Evolutionary conservation across 2,113 vertebrate genomes (phyloP).

Genomic region (Herpailurus yagouaroundi): DNA sequence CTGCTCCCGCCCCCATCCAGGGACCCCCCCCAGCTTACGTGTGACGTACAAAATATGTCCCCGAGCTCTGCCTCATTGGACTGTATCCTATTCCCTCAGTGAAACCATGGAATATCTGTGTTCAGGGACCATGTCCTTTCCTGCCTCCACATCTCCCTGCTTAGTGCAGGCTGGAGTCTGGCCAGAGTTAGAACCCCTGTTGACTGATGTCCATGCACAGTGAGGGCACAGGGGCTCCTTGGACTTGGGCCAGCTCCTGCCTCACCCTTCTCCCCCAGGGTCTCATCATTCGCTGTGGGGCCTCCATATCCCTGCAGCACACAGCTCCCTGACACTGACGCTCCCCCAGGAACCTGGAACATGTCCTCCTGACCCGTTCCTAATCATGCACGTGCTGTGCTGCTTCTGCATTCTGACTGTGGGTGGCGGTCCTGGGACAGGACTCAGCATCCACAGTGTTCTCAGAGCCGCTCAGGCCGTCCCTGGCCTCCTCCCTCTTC

Average conservation of each 20-base stretch:
- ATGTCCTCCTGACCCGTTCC: background rate
- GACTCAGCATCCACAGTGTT: background rate
- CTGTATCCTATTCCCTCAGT: background rate
- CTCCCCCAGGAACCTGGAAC: background rate
- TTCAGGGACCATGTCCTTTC: background rate
- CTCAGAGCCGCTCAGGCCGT: background rate
- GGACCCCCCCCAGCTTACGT: too few species aligned
- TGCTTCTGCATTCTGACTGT: background rate
- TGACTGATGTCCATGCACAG: accelerated
- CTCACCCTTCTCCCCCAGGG: background rate
- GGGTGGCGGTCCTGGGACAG: accelerated
- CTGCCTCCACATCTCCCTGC: background rate
- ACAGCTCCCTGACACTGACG: background rate
- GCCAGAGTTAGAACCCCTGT: background rate
- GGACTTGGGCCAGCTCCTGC: background rate
- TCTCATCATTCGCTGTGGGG: background rate
- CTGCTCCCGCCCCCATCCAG: background rate
- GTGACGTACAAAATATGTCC: background rate
- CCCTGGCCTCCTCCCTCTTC: background rate
- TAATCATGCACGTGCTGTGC: background rate
- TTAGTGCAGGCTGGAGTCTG: background rate
- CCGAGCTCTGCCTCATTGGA: background rate
- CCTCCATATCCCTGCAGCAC: background rate
- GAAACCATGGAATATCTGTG: background rate
- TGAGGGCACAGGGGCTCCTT: background rate